Evolutionary conservation across 2,797 vertebrate species (phyloP), one percentile per base, ranked within the genome.

Genomic region (Esox lucius): DNA sequence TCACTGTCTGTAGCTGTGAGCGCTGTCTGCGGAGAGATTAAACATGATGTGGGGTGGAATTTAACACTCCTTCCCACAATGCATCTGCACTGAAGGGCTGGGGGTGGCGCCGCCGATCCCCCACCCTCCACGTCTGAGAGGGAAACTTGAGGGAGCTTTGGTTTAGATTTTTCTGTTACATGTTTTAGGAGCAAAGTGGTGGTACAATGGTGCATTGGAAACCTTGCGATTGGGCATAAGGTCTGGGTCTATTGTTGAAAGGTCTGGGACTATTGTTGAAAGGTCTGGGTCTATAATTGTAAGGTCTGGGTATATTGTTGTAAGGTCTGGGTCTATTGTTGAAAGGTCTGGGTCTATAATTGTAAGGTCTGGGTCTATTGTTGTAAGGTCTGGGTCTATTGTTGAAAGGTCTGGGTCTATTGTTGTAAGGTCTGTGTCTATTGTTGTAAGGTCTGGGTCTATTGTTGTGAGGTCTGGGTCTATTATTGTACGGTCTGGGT

Each of bases 161-260:
- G 13, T 62, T 49, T 65, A 68, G 74, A 56, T 65, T 68, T 72
- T 11, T 51, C 49, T 68, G 71, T 59, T 75, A 51, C 71, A n/a
- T n/a, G 8, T 53, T 17, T 53, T 19, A 53, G 49, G 49, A n/a
- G 5, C 19, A 51, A 15, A 19, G 17, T 17, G 17, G 49, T 19
- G 19, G 0, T 59, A 59, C n/a, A 22, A 11, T 59, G 53, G n/a
- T 22, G 19, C n/a, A 59, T 3, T 59, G 24, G 13, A 69, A 61
- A 59, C 19, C n/a, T 22, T 73, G 53, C 72, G 76, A 70, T 39
- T 31, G 59, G 76, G 70, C 56, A 69, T 9, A 42, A 42, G 72
- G 77, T 66, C 59, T 74, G 83, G 59, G 85, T 78, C 73, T 48
- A 15, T n/a, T n/a, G n/a, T n/a, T n/a, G n/a, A n/a, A n/a, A n/a